These are phyloP conservation scores for Tychaedon coryphoeus DNA, from an alignment of 2,113 vertebrate genomes.

Conservation along the genomic window DNA sequence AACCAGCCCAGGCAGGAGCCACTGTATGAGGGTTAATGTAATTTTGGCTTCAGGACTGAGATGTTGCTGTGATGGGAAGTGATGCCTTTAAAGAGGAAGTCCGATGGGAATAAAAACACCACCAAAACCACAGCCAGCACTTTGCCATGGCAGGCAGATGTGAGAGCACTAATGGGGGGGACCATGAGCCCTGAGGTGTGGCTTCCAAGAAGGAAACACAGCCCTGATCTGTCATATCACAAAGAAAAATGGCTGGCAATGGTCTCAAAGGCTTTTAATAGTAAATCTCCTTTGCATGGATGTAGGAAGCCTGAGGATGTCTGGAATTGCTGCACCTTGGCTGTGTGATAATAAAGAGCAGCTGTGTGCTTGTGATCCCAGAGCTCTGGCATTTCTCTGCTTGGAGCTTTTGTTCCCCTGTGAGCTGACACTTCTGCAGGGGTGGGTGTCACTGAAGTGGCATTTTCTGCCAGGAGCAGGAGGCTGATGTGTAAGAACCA, in stretches of 20 bases:
- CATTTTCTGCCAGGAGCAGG: background rate
- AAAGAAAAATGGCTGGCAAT: background rate
- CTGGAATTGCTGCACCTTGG: background rate
- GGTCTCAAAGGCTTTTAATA: background rate
- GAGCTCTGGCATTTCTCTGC: background rate
- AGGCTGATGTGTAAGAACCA: background rate
- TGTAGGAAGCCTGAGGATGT: background rate
- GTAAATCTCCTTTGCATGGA: background rate
- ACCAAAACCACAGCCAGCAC: background rate
- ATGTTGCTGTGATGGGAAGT: background rate
- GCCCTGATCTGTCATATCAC: background rate
- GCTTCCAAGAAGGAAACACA: background rate
- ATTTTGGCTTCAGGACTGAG: background rate
- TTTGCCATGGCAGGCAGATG: background rate
- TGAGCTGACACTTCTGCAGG: background rate
- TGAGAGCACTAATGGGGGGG: fast-evolving
- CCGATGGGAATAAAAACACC: background rate
- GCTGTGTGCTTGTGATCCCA: background rate
- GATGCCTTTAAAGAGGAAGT: background rate
- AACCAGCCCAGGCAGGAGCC: background rate
- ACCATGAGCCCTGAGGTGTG: background rate
- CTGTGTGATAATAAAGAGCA: background rate
- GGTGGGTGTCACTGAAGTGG: background rate
- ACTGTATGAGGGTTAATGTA: background rate
- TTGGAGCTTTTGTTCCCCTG: background rate